Evolutionary conservation across 1,140 invertebrate species (phyloP).

Genomic region (Cephus cinctus): DNA sequence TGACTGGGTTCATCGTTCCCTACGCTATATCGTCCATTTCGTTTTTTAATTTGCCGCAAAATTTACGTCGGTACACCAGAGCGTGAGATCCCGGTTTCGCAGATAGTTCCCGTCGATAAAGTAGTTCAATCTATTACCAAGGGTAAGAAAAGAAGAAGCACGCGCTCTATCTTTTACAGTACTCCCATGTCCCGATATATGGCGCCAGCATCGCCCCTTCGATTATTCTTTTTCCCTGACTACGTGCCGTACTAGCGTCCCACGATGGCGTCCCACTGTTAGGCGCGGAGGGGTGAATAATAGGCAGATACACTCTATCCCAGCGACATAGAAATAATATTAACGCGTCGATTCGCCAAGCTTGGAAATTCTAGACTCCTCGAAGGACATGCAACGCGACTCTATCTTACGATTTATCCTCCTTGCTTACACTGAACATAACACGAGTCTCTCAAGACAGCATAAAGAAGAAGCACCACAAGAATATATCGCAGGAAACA

Average conservation of each 20-base stretch:
- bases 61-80: conserved; percentile 5
- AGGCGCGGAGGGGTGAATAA: conserved; percentile 22
- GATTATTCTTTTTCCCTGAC: conserved; percentile 15
- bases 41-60: conserved; percentile 28
- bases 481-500: too few relatives aligned
- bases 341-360: too few relatives aligned
- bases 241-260: conserved; percentile 35
- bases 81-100: background rate
- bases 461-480: too few relatives aligned
- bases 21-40: conserved; percentile 11
- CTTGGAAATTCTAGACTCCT: too few relatives aligned
- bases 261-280: conserved; percentile 30
- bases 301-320: conserved; percentile 25
- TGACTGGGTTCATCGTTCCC: conserved; percentile 33
- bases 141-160: background rate
- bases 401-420: too few relatives aligned
- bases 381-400: too few relatives aligned
- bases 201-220: conserved; percentile 4
- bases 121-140: too few relatives aligned
- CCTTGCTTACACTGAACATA: too few relatives aligned
- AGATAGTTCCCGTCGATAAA: too few relatives aligned
- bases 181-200: conserved; percentile 17
- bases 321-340: too few relatives aligned
- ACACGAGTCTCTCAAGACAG: too few relatives aligned
- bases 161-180: too few relatives aligned